Conservation (phyloP, 1,140 invertebrate genomes). For the Pteromalus puparum region DNA sequence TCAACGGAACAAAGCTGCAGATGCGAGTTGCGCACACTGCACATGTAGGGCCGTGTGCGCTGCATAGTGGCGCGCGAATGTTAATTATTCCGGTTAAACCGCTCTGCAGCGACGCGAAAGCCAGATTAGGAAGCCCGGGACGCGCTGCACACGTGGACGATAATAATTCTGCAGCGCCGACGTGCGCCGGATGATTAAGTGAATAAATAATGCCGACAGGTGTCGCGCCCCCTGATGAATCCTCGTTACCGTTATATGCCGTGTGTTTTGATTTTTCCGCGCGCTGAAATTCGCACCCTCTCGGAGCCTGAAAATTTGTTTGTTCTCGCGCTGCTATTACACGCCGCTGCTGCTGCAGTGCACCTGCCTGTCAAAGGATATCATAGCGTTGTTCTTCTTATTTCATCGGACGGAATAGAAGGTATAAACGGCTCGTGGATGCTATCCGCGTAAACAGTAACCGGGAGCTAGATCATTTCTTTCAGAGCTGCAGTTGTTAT, state of each 20-base stretch:
- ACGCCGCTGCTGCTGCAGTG: too few relatives aligned
- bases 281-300: neutral
- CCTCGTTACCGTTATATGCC: neutral
- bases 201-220: conserved; percentile 24
- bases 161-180: conserved; percentile 24
- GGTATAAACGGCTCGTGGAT: neutral
- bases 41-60: neutral
- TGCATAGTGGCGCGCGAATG: neutral
- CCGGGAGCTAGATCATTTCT: neutral
- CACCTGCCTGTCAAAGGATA: too few relatives aligned
- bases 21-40: conserved; percentile 26
- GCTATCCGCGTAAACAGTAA: neutral
- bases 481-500: neutral
- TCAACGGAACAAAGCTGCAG: neutral
- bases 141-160: neutral
- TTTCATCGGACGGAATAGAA: neutral
- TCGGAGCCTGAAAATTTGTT: conserved; percentile 6
- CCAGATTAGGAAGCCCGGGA: conserved; percentile 14
- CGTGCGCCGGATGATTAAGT: conserved; percentile 30
- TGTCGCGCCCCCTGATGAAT: conserved; percentile 4
- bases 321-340: too few relatives aligned
- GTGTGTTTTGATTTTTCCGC: neutral
- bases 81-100: conserved; percentile 47
- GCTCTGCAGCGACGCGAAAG: conserved; percentile 11
- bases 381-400: neutral